These are phyloP conservation scores for Steinernema hermaphroditum DNA, from an alignment of 2,888 invertebrate genomes.

Conservation along the genomic window DNA sequence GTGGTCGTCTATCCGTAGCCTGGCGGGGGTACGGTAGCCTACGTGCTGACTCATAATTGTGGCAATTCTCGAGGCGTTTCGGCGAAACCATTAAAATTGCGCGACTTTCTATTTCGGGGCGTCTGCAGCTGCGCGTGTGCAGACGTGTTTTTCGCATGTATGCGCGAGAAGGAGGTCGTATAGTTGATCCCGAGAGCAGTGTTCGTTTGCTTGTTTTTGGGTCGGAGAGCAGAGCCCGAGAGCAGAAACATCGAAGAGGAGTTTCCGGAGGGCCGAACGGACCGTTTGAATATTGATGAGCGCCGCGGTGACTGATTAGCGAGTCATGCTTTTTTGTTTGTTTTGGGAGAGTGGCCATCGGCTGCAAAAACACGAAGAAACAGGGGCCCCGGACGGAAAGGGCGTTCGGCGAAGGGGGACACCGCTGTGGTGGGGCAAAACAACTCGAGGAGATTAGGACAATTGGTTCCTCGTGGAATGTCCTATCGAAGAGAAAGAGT, in stretches of 20 bases:
- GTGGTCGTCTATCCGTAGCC: neutral
- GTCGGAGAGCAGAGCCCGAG: neutral
- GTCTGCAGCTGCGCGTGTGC: conserved; percentile 9
- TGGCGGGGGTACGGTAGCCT: neutral
- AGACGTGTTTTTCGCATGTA: conserved; percentile 8
- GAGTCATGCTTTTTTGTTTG: conserved; percentile 27
- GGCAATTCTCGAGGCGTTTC: neutral
- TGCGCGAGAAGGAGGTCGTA: conserved; percentile 1
- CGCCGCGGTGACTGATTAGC: conserved; percentile 14
- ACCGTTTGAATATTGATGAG: conserved; percentile 12
- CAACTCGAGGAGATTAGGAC: too few species aligned
- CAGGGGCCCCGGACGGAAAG: neutral
- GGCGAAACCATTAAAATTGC: conserved; percentile 24
- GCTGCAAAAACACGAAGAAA: neutral
- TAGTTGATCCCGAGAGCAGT: conserved; percentile 3
- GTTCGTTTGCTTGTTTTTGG: neutral
- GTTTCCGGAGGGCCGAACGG: neutral
- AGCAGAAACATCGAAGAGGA: neutral
- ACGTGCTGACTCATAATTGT: conserved; percentile 11
- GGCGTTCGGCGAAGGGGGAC: neutral
- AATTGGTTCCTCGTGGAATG: too few species aligned
- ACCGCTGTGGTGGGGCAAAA: neutral
- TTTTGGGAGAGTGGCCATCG: neutral
- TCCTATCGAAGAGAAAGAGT: too few species aligned
- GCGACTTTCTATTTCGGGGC: neutral